These are phyloP conservation scores for Conus betulinus DNA, from an alignment of 1,140 invertebrate species.

Conservation along the genomic window DNA sequence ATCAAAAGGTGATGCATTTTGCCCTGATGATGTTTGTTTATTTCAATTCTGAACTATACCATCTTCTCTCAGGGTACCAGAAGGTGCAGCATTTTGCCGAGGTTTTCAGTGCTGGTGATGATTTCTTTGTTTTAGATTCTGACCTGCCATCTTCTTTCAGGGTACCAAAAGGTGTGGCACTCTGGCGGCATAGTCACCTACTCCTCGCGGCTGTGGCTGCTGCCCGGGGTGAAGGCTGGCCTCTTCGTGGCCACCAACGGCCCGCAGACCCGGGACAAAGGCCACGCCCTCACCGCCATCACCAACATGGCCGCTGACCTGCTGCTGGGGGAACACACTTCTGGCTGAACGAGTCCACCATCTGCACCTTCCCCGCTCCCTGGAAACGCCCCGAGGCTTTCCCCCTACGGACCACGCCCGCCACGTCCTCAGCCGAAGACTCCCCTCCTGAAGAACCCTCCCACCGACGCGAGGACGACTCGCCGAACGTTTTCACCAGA, in stretches of 20 bases:
- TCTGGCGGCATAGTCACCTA: constrained; percentile 62
- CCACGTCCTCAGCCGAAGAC: neutral
- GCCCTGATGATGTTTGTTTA: too few relatives aligned
- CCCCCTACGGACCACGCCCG: neutral
- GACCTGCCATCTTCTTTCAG: constrained; percentile 35
- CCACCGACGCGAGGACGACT: neutral
- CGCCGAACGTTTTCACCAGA: neutral
- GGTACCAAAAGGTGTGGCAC: constrained; percentile 58
- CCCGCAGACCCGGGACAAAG: constrained; percentile 41
- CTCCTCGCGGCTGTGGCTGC: constrained; percentile 59
- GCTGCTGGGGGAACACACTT: constrained; percentile 38
- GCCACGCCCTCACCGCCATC: constrained; percentile 34
- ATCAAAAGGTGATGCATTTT: too few relatives aligned
- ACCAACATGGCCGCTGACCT: constrained; percentile 49
- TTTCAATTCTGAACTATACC: too few relatives aligned
- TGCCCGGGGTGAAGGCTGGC: constrained; percentile 54
- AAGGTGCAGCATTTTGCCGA: too few relatives aligned
- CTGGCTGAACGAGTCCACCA: constrained; percentile 49
- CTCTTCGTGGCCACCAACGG: constrained; percentile 56
- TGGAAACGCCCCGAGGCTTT: constrained; percentile 17
- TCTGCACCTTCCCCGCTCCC: constrained; percentile 48
- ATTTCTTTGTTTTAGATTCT: too few relatives aligned
- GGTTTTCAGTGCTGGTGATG: too few relatives aligned
- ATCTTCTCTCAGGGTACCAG: too few relatives aligned
- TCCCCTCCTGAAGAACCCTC: constrained; percentile 18